Conservation (phyloP, 2,113 vertebrate genomes). For the Ceyx cyanopectus region DNA sequence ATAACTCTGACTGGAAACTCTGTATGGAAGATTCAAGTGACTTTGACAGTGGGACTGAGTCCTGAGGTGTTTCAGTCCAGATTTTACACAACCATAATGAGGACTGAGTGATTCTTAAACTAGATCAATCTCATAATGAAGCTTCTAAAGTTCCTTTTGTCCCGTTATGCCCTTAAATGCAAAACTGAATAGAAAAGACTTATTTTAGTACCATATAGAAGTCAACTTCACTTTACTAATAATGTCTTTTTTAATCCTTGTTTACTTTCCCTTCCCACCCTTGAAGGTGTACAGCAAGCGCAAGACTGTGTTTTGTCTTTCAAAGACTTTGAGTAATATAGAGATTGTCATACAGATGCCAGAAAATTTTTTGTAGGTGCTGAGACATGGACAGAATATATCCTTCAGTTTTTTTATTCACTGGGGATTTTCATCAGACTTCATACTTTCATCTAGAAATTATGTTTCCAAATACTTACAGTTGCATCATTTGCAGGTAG, state of each 20-base stretch:
- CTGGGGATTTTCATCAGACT: neutral
- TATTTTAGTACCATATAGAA: neutral
- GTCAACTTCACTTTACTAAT: neutral
- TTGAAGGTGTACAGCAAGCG: neutral
- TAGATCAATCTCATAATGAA: neutral
- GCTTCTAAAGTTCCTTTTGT: neutral
- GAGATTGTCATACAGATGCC: neutral
- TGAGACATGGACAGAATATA: neutral
- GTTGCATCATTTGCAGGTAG: neutral
- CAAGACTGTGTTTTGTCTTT: neutral
- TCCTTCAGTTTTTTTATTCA: neutral
- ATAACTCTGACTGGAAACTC: neutral
- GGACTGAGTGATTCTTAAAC: neutral
- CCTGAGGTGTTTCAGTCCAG: neutral
- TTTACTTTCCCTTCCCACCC: neutral
- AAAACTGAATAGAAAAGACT: neutral
- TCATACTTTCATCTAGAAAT: neutral
- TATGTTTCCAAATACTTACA: neutral
- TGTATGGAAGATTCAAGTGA: neutral
- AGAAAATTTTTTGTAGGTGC: neutral
- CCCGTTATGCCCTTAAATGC: neutral
- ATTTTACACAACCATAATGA: accelerated
- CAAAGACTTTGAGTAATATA: neutral
- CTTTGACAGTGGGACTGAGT: neutral
- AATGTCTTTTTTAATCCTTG: neutral